These are phyloP conservation scores for Bombus confusus DNA, from an alignment of 1,140 invertebrate species.

Conservation along the genomic window DNA sequence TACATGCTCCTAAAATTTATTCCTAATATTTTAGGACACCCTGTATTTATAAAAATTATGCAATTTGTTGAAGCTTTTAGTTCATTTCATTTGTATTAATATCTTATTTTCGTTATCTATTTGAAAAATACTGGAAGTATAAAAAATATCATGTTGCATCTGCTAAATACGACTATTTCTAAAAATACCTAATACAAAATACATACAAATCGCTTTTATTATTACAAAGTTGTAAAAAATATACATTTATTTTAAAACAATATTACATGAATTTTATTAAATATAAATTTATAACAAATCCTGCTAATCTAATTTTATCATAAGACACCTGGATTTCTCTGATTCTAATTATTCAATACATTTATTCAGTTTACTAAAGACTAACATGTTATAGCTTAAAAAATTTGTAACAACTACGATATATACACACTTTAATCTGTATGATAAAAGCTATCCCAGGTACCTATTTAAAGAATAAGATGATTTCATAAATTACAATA, in stretches of 20 bases:
- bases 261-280: not conserved
- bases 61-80: not conserved
- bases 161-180: not conserved
- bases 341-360: constrained; percentile 26
- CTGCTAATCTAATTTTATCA: constrained; percentile 46
- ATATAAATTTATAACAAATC: constrained; percentile 20
- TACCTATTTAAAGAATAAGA: constrained; percentile 56
- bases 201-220: constrained; percentile 12
- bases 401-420: constrained; percentile 21
- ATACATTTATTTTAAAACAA: constrained; percentile 16
- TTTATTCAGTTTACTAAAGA: constrained; percentile 15
- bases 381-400: not conserved
- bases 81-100: not conserved
- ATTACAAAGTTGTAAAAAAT: constrained; percentile 23
- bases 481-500: constrained; percentile 21
- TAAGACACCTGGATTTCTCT: constrained; percentile 61
- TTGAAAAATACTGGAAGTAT: not conserved
- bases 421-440: constrained; percentile 46
- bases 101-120: constrained; percentile 1
- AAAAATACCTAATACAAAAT: constrained; percentile 1
- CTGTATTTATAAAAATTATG: not conserved
- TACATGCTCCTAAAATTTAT: no score
- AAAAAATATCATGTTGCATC: not conserved
- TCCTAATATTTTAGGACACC: no score
- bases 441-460: constrained; percentile 58